Base-by-base conservation (phyloP, 2,888 invertebrate genomes). In the Caenorhabditis afra region DNA sequence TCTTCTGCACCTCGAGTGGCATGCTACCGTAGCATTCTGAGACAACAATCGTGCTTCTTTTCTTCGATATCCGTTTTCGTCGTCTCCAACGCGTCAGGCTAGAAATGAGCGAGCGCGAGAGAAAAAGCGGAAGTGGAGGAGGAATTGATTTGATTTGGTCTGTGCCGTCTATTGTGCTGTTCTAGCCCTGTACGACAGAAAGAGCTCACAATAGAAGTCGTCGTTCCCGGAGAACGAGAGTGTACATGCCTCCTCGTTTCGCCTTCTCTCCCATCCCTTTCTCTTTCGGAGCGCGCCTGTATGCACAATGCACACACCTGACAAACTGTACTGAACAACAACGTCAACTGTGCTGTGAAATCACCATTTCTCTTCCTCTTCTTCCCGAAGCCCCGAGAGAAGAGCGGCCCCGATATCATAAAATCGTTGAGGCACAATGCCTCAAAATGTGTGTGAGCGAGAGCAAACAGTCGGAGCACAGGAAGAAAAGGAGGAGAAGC, bases 281-380 rank as follows among this genome's bases (percentile, higher is more conserved):
- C 57, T 71, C 57, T 75, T 65, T 53, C 47, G 59, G 23, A 49
- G 55, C 53, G 57, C 41, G 73, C 66, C 29, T 66, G 66, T 67
- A 67, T 75, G 75, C 75, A 75, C 75, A 75, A 75, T 75, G 75
- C 75, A 75, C 75, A 75, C 67, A 75, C 61, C 70, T 70, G 61
- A 70, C 70, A 70, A 70, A 71, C 71, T 71, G 71, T 71, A 71
- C 71, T 71, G 61, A 61, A 53, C 35, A n/a, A 10, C 47, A 35
- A 45, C 35, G 66, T 67, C 41, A 35, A 16, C 37, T 58, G 66
- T 55, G 61, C 55, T 47, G 47, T 57, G 64, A 55, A 57, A 62
- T 61, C 67, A 75, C 61, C 75, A 67, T 29, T 29, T 29, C 29
- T 29, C 7, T 29, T 29, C 7, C 29, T 7, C 4, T 7, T 29